These are phyloP conservation scores for Mnemiopsis leidyi DNA, from an alignment of 37 sponge, comb jelly and placozoan species.

Conservation along the genomic window DNA sequence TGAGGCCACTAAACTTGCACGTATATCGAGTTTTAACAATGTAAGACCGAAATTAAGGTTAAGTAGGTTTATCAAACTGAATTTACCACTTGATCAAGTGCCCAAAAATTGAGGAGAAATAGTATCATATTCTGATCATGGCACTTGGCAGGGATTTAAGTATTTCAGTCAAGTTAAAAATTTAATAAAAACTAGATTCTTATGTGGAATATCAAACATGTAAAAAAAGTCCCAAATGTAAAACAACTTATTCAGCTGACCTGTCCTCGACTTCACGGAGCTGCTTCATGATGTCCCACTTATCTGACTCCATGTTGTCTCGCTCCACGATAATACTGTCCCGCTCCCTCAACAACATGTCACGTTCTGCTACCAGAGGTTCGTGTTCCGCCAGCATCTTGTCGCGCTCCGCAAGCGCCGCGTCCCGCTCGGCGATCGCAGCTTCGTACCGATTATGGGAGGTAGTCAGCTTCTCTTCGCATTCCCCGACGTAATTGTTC, in stretches of 20 bases:
- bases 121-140: too few species aligned
- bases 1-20: too few species aligned
- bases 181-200: too few species aligned
- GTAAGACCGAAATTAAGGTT: too few species aligned
- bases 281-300: constrained; percentile 86
- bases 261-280: constrained; percentile 78
- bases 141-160: too few species aligned
- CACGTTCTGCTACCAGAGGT: neutral
- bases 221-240: too few species aligned
- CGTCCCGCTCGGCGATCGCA: neutral
- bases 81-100: too few species aligned
- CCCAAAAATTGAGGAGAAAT: too few species aligned
- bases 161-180: too few species aligned
- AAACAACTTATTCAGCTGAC: neutral
- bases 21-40: too few species aligned
- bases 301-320: constrained; percentile 76
- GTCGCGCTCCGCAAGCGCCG: neutral
- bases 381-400: neutral
- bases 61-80: too few species aligned
- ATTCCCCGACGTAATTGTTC: constrained; percentile 27
- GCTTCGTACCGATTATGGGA: neutral
- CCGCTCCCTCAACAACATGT: neutral
- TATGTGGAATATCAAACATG: too few species aligned
- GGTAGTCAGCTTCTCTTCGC: neutral
- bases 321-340: constrained; percentile 21